Evolutionary conservation across 1,140 invertebrate genomes (phyloP).

Genomic region (Dendrolimus kikuchii): DNA sequence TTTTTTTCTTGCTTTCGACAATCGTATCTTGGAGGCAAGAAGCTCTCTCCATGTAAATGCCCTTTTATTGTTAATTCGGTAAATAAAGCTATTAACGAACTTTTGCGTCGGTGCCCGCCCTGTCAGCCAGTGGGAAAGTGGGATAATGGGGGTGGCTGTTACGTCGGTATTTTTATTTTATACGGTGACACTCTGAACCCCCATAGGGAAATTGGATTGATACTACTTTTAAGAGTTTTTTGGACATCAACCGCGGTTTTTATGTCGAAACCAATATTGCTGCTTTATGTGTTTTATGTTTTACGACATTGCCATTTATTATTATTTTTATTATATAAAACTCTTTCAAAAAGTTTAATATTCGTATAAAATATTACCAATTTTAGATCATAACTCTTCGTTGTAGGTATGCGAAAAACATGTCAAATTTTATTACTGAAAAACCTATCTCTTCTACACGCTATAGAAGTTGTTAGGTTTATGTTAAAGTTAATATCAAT

Average conservation of each 20-base stretch:
- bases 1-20: too few species aligned
- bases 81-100: conserved; percentile 58
- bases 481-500: too few species aligned
- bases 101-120: conserved; percentile 44
- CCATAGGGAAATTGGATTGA: conserved; percentile 67
- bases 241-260: conserved; percentile 52
- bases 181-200: conserved; percentile 53
- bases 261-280: conserved; percentile 48
- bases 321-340: conserved; percentile 7
- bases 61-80: conserved; percentile 35
- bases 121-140: conserved; percentile 15
- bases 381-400: too few species aligned
- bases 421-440: too few species aligned
- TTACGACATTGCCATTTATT: conserved; percentile 30
- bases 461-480: too few species aligned
- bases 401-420: too few species aligned
- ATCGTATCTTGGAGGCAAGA: background rate
- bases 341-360: too few species aligned
- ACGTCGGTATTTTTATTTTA: conserved; percentile 62
- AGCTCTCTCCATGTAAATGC: background rate
- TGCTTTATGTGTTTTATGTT: conserved; percentile 44
- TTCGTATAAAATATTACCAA: too few species aligned
- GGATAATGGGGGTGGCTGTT: conserved; percentile 32
- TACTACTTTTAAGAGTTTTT: conserved; percentile 62
- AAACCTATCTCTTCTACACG: too few species aligned